These are phyloP conservation scores for Apocrypta bakeri DNA, from an alignment of 1,140 invertebrate genomes.

Conservation along the genomic window DNA sequence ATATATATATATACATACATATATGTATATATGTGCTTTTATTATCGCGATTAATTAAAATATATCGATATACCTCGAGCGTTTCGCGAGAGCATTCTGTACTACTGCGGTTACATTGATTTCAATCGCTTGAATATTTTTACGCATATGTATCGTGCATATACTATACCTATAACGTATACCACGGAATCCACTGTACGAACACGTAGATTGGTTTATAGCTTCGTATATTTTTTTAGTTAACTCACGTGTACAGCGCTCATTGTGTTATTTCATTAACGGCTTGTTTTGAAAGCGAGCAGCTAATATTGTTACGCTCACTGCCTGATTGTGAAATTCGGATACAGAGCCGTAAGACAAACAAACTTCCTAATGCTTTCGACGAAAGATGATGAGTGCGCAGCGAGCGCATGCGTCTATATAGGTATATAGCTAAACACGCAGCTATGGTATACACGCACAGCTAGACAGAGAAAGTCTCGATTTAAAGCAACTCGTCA, in stretches of 20 bases:
- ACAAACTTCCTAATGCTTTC: background rate
- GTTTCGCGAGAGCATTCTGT: background rate
- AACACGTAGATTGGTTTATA: background rate
- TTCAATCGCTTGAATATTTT: background rate
- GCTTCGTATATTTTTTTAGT: background rate
- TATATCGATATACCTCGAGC: background rate
- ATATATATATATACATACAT: too few species aligned
- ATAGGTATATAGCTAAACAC: too few species aligned
- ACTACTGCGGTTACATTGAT: background rate
- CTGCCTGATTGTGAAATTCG: background rate
- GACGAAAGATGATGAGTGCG: background rate
- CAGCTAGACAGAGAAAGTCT: too few species aligned
- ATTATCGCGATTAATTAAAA: background rate
- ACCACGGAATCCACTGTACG: too few species aligned
- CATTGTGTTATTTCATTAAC: too few species aligned
- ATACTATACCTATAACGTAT: too few species aligned
- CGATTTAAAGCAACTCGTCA: too few species aligned
- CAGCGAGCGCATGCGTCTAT: too few species aligned
- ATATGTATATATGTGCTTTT: too few species aligned
- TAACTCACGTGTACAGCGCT: background rate
- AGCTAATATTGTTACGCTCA: background rate
- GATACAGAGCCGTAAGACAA: background rate
- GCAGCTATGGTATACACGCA: too few species aligned
- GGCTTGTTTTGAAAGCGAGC: background rate
- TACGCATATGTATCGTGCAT: background rate